These are phyloP conservation scores for Holotrichia oblita DNA, from an alignment of 1,140 invertebrate species.

Conservation along the genomic window DNA sequence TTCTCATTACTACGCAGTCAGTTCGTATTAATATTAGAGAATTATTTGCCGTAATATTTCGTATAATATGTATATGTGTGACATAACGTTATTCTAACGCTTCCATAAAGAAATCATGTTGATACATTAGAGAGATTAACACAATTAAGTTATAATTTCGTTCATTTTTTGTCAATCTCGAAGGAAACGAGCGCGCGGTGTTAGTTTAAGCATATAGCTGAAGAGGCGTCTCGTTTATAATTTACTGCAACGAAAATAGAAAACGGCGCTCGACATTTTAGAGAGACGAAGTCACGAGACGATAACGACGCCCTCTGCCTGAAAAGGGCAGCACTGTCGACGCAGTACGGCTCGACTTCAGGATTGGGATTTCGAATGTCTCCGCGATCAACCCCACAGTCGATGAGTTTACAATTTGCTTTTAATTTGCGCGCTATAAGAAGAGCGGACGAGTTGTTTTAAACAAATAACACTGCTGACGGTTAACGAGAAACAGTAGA, in stretches of 20 bases:
- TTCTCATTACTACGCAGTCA: background rate
- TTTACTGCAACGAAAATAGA: constrained; percentile 38
- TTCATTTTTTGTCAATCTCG: background rate
- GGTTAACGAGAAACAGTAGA: background rate
- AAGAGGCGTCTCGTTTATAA: constrained; percentile 41
- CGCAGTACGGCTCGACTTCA: background rate
- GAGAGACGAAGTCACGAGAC: constrained; percentile 4
- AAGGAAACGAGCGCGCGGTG: background rate
- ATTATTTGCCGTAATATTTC: background rate
- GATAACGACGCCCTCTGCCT: constrained; percentile 42
- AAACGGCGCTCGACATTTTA: constrained; percentile 38
- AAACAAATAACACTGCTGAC: background rate
- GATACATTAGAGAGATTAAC: background rate
- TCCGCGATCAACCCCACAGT: constrained; percentile 28
- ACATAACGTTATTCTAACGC: background rate
- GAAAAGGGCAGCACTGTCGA: constrained; percentile 38
- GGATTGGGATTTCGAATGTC: constrained; percentile 16
- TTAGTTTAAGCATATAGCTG: constrained; percentile 31
- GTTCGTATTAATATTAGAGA: background rate
- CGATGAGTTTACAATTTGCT: constrained; percentile 31
- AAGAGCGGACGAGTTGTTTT: background rate
- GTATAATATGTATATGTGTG: background rate
- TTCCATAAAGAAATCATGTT: background rate
- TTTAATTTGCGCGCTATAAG: constrained; percentile 17
- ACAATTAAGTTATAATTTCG: background rate